These are phyloP conservation scores for Agrochola circellaris DNA, from an alignment of 2,888 invertebrate species.

Conservation along the genomic window DNA sequence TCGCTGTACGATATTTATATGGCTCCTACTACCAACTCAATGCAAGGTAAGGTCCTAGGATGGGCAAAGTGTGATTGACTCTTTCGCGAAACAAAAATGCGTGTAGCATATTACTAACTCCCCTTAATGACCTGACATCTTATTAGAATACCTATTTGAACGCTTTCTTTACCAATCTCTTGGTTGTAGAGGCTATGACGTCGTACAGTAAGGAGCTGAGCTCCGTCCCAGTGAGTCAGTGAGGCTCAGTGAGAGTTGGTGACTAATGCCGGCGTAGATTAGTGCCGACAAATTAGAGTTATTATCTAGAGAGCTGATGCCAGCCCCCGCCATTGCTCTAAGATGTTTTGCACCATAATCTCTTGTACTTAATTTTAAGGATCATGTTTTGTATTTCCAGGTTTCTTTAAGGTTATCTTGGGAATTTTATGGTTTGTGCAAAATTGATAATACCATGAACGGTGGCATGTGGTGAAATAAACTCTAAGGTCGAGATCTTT, in stretches of 20 bases:
- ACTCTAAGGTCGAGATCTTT: background rate
- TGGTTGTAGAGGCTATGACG: background rate
- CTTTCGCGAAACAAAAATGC: background rate
- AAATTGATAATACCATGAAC: background rate
- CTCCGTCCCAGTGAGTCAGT: background rate
- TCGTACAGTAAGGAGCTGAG: too few species aligned
- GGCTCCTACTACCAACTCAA: too few species aligned
- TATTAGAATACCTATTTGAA: background rate
- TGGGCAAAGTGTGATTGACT: background rate
- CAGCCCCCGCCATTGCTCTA: background rate
- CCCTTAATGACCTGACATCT: background rate
- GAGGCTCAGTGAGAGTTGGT: conserved; percentile 19
- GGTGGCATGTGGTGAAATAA: background rate
- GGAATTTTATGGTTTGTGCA: background rate
- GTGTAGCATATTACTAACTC: background rate
- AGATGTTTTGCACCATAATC: conserved; percentile 1
- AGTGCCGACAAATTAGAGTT: conserved; percentile 49
- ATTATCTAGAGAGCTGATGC: conserved; percentile 39
- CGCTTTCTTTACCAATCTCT: background rate
- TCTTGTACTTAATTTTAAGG: conserved; percentile 2
- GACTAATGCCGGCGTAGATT: conserved; percentile 45
- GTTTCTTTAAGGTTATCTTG: background rate
- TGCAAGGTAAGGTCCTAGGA: background rate
- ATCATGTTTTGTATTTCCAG: background rate
- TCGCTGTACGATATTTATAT: background rate